These are phyloP conservation scores for Tragelaphus buxtoni DNA, from an alignment of 2,113 vertebrate species.

Conservation along the genomic window DNA sequence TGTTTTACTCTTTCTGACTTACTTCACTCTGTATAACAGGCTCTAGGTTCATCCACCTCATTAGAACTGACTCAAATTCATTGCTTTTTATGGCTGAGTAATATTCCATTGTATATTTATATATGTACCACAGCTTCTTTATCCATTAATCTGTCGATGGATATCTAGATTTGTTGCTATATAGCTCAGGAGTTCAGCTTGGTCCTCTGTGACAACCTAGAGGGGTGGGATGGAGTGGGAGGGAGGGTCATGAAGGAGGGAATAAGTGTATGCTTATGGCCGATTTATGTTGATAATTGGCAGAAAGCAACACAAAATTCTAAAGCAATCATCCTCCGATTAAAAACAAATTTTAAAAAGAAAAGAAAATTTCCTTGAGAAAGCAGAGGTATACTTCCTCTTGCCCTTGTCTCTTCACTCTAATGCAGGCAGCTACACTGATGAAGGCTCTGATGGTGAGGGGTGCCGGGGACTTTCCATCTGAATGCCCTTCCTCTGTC, in stretches of 20 bases:
- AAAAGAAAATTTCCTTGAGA: background rate
- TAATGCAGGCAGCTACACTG: background rate
- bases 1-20: background rate
- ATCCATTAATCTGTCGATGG: background rate
- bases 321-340: background rate
- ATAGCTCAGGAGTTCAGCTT: background rate
- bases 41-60: background rate
- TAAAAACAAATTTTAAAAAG: background rate
- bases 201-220: background rate
- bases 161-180: background rate
- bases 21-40: background rate
- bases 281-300: background rate
- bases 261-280: background rate
- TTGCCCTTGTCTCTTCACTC: background rate
- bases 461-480: accelerated
- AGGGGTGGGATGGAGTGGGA: background rate
- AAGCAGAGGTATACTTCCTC: background rate
- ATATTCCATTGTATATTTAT: background rate
- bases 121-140: background rate
- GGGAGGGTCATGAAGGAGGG: background rate
- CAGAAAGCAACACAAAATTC: background rate
- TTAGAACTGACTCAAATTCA: background rate
- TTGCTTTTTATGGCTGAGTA: background rate
- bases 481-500: background rate
- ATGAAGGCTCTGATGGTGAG: background rate